Percentiles rank a stretch among this genome's conserved stretches.
phyloP scores from a whole-genome alignment of 2,797 vertebrate species.

The Tympanoctomys barrerae region DNA sequence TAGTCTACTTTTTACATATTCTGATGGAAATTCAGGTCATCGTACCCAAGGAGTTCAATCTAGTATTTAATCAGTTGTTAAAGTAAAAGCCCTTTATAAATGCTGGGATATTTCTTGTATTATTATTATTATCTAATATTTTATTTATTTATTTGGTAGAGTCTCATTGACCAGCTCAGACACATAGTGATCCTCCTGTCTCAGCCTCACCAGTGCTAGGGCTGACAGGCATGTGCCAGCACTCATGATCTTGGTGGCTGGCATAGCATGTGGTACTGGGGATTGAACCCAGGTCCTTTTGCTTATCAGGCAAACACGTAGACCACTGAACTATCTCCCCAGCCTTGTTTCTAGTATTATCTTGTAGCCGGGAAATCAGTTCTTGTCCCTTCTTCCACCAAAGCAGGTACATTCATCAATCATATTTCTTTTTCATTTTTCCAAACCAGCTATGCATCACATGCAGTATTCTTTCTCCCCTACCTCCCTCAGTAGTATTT shows the following conservation, averaged over 20 bases:
- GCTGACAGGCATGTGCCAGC: no score
- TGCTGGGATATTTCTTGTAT: not conserved
- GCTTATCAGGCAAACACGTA: no score
- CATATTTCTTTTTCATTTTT: not conserved
- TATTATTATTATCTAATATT: not conserved
- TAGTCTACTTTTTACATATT: conserved; percentile 7
- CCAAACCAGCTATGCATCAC: not conserved
- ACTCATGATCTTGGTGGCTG: no score
- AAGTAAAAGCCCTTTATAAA: not conserved
- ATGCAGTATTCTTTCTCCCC: not conserved
- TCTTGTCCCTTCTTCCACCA: not conserved
- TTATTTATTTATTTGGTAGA: no score
- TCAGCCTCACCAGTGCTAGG: no score
- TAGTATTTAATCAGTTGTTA: not conserved
- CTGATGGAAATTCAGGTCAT: not conserved
- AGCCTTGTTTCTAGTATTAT: not conserved
- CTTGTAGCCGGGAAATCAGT: not conserved
- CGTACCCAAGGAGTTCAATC: not conserved
- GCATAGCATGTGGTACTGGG: no score
- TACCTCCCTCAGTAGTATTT: not conserved
- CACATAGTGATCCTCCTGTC: no score
- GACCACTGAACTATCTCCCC: no score
- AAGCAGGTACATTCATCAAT: not conserved
- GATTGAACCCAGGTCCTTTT: no score
- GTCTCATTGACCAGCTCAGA: no score